Percentiles rank a stretch among this genome's conserved stretches.
phyloP scores from a whole-genome alignment of 2,888 invertebrate species.

The Rhingia campestris region DNA sequence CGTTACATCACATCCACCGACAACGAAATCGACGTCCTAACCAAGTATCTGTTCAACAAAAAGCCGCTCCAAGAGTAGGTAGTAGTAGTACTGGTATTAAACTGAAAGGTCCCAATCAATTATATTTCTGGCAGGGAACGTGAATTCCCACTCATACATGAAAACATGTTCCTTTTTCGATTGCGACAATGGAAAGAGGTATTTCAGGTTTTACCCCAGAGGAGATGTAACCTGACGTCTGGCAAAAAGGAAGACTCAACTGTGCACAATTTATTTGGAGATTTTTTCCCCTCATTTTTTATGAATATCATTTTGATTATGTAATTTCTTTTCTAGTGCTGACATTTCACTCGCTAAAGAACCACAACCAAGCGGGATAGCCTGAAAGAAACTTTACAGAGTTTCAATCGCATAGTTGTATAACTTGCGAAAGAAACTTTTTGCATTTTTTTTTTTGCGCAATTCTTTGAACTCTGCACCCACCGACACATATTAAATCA shows the following conservation, averaged over 20 bases:
- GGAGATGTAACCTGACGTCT: constrained; percentile 9
- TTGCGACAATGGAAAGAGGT: not conserved
- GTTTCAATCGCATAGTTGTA: constrained; percentile 68
- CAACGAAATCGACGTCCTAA: no score
- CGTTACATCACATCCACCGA: no score
- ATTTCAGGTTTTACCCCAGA: constrained; percentile 8
- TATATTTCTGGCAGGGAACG: no score
- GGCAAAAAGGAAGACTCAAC: constrained; percentile 4
- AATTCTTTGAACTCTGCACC: constrained; percentile 19
- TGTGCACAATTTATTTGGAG: constrained; percentile 63
- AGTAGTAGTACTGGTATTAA: no score
- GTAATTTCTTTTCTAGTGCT: constrained; percentile 46
- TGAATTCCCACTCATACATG: not conserved
- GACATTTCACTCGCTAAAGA: constrained; percentile 46
- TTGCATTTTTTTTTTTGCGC: constrained; percentile 1
- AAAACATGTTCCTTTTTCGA: not conserved
- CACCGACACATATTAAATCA: constrained; percentile 42
- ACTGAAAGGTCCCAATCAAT: no score
- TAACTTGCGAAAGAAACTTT: constrained; percentile 69
- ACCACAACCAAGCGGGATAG: constrained; percentile 53
- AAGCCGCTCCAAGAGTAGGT: no score
- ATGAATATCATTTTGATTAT: constrained; percentile 11
- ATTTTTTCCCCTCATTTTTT: constrained; percentile 13
- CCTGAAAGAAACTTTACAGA: constrained; percentile 27
- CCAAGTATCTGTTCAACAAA: no score